Evolutionary conservation across 2,113 vertebrate species (phyloP), one percentile per base, ranked within the genome.

Genomic region (Pseudorhombus dupliciocellatus): DNA sequence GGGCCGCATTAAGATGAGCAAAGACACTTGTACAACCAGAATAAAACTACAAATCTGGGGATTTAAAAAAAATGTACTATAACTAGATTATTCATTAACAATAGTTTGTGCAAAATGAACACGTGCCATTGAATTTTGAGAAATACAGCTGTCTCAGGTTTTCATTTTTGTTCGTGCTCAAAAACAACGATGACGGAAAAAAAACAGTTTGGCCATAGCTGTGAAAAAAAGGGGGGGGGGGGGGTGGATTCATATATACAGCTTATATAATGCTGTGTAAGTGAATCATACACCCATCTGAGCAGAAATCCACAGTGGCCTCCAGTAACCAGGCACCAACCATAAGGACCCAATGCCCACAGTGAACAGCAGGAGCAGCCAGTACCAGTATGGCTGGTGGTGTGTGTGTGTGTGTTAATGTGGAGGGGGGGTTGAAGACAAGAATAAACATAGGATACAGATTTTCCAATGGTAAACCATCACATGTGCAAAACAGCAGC

Each of bases 221-320:
- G 15, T 44, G 34, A 37, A 37, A 37, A 7, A 37, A 12, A 8
- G 3, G 26, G 24, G n/a, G 30, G 2, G 22, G 42, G 57, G 30
- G 30, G 5, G 7, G 30, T 2, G 34, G 28, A 9, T 53, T 57
- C 20, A 66, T 4, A 46, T 12, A n/a, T 7, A 52, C 4, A 48
- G 24, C 71, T 81, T 79, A 83, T 53, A 57, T 85, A 84, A 84
- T 70, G 42, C 50, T 21, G 28, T 31, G 30, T 61, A 58, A 88
- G 71, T 24, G 76, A 83, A 83, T 85, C 80, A 83, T 51, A 65
- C 83, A 87, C 80, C 64, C 77, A 55, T 60, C 69, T 77, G 65
- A 88, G 83, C 80, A 81, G 75, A 88, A 83, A 61, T 67, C 74
- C 67, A 73, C 68, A 73, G 68, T 70, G 24, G 74, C 68, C 77